These are phyloP conservation scores for Acutogordius australiensis DNA, from an alignment of 2,888 invertebrate genomes.

Conservation along the genomic window DNA sequence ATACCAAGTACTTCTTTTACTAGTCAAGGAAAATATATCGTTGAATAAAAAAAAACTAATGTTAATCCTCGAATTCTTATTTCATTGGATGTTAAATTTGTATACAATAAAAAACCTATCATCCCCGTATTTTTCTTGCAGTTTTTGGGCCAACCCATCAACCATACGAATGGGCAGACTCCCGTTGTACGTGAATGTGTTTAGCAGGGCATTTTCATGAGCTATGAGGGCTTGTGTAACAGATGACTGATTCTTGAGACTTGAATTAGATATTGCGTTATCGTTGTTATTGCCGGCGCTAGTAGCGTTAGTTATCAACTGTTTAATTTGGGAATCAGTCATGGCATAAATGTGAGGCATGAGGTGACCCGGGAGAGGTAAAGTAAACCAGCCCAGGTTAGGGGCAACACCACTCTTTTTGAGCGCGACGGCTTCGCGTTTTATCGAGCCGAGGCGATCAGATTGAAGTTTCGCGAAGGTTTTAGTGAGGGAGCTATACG, in stretches of 20 bases:
- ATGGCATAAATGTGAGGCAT: no score
- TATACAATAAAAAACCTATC: not conserved
- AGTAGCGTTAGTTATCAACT: no score
- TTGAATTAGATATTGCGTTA: no score
- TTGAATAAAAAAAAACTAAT: no score
- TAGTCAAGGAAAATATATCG: no score
- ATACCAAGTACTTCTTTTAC: no score
- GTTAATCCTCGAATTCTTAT: no score
- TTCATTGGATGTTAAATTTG: not conserved
- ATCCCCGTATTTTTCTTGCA: not conserved
- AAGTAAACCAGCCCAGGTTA: conserved; percentile 1
- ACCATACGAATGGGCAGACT: not conserved
- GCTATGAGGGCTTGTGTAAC: no score
- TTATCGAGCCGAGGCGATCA: not conserved
- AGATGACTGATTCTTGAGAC: not conserved
- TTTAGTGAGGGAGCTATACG: not conserved
- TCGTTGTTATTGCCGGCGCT: no score
- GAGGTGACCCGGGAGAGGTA: not conserved
- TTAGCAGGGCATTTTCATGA: not conserved
- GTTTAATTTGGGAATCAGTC: no score
- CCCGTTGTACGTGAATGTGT: not conserved
- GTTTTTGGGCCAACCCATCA: not conserved
- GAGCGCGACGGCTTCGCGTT: not conserved
- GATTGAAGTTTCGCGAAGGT: not conserved
- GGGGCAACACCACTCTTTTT: not conserved